Base-by-base conservation (phyloP, 2,113 vertebrate species). In the Piprites chloris region DNA sequence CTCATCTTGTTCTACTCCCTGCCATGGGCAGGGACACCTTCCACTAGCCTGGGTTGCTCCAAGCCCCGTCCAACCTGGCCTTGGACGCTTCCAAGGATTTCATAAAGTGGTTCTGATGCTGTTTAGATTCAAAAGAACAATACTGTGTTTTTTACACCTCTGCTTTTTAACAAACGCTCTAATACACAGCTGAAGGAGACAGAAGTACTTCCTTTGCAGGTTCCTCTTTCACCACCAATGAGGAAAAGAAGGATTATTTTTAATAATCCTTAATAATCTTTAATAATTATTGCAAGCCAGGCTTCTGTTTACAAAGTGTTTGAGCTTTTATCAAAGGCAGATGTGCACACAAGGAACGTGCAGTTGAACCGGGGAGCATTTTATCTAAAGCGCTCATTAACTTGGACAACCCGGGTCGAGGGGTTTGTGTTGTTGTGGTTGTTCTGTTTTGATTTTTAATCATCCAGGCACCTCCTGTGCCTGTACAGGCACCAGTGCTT, bases 371-470 rank as follows among this genome's bases (percentile, higher is more conserved):
- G 4, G 68, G 39, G 15, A 90, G 68, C 72, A 22, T 94, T 94
- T 88, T 37, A 81, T 68, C 65, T 75, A 44, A 81, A 84, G 65
- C 1, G 3, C 88, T 89, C 76, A 84, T 93, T 94, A 92, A 84
- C 61, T 63, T 49, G 79, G 79, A 90, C 79, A 78, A 93, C 28
- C 4, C 0, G 30, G 86, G 76, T 80, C 2, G 5, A 91, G 53
- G 73, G 35, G 0, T 37, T 42, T 28, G 50, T 39, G 28, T 33
- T 71, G 28, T 46, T 82, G 77, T 33, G 78, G 72, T n/a, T 79
- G 61, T 44, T 47, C 59, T 69, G 62, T 82, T 95, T 93, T 92
- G 74, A 63, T 74, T 96, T 93, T 92, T 66, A 50, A 80, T 71
- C 76, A 78, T 49, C 21, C 44, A 75, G 87, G 83, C 79, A 96